Evolutionary conservation across 2,888 invertebrate species (phyloP), one percentile per base, ranked within the genome.

Genomic region (Diabrotica balteata): DNA sequence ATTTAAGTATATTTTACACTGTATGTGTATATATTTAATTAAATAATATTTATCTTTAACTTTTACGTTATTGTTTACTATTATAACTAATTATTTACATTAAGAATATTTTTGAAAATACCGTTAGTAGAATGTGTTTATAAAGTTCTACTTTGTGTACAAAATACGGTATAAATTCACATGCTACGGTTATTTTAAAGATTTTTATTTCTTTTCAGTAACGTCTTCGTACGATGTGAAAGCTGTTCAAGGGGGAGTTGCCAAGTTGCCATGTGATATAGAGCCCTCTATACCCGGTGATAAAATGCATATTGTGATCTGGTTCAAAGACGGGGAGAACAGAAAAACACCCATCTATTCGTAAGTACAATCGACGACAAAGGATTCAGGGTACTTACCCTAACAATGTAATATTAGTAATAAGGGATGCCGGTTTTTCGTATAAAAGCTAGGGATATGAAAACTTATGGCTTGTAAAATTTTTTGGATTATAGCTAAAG

Each of bases 211-310:
- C 45, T 73, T 73, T 72, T 17, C 83, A 84, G 84, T 80, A 11
- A 80, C 80, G 66, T 79, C 79, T 45, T 73, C 78, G 52, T 79
- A 82, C 71, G 77, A 80, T 59, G 84, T 87, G 55, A 86, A 88
- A 78, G 88, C 88, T 51, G 88, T 89, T 66, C 86, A 86, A 71
- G 88, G 88, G 17, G 87, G 87, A 67, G 84, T 85, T 59, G 89
- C 88, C 55, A 87, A 87, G 79, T 83, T 89, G 70, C 88, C 89
- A 7, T 89, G 89, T 80, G 88, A 89, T 81, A 86, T 89, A 69
- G 85, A 86, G 61, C 87, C 88, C 17, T 85, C 87, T 11, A 79
- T 86, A 59, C 79, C 84, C 8, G 87, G 86, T 64, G 89, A 89
- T 83, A 86, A 86, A 79, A 87, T 88, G 75, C 85, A 86, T 77